Evolutionary conservation across 2,888 invertebrate genomes (phyloP), one percentile per base, ranked within the genome.

Genomic region (Vesta saturnalis): DNA sequence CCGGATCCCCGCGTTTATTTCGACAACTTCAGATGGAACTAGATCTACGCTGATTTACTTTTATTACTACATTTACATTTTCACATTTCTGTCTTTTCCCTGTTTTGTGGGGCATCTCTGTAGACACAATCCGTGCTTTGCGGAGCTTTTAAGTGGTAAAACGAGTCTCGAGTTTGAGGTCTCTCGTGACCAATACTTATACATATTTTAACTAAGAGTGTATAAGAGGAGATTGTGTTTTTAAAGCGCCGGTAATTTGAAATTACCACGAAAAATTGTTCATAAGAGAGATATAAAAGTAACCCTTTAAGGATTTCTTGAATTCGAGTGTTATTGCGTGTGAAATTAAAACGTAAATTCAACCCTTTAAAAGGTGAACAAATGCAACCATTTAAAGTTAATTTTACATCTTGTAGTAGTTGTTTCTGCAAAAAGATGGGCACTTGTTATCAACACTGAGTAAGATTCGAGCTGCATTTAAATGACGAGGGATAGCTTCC

Each of bases 291-390:
- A 76, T 73, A 82, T 83, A 83, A 83, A 83, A 82, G 72, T 71
- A 71, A 77, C 78, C 81, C 82, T 80, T 81, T 81, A 79, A 76
- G 73, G 73, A 71, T 79, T 80, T 79, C 78, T 80, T 80, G 77
- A 74, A 74, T 74, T 74, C 74, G 78, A 72, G 78, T 77, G 82
- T 83, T 84, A 84, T 84, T 83, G 84, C 80, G 84, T 84, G 84
- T 84, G 84, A 84, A 84, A 84, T 84, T 84, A 84, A 83, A 83
- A 82, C 79, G 78, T 80, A 80, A 80, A 80, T 79, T 80, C 74
- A 81, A 81, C 82, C 82, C 82, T 80, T 82, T 82, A 78, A 79
- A 79, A 69, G 69, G 69, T 77, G 76, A 76, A 77, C 77, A 75
- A 77, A 77, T 78, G 77, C 75, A 74, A 71, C 75, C 76, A 77